Base-by-base conservation (phyloP, 2,113 vertebrate species). In the Hemibagrus wyckioides region DNA sequence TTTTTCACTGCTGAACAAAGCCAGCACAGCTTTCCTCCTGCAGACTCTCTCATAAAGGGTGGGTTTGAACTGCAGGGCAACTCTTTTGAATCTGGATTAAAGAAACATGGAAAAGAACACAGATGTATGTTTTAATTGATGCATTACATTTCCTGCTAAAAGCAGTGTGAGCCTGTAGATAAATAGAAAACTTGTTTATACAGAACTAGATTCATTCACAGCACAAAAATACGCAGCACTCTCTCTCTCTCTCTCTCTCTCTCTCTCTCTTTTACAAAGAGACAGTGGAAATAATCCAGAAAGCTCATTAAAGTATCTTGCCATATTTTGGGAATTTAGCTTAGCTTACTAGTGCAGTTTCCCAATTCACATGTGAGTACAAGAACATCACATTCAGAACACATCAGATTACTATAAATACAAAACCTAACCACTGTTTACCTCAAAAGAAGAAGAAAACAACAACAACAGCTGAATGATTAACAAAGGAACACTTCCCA, bases 1-100 rank as follows among this genome's bases (percentile, higher is more conserved):
- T 88, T 67, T 75, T 75, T 65, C 77, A 76, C 79, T 39, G 2
- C 33, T n/a, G 77, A 90, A 90, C 86, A 90, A 90, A 88, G 86
- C 54, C 33, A 69, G 76, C 75, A 80, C 73, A 80, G 61, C 82
- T 75, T 77, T 87, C 65, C 85, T 81, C 54, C 84, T 36, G 80
- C 76, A 84, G 86, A 83, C 73, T 75, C 59, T 3, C 30, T 80
- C 44, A 84, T 71, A 81, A 84, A 81, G 41, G 61, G 82, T 82
- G 75, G 65, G 85, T 41, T 65, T 33, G 21, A 87, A 89, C 77
- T 57, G 63, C 48, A 52, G 50, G 67, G 41, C 57, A 79, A 44
- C 57, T 21, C 54, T 41, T 80, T 54, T 79, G 79, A 81, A 69
- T 36, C 28, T 63, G 33, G 57, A 48, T 67, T 80, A 61, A 82